Evolutionary conservation across 2,113 vertebrate species (phyloP), one percentile per base, ranked within the genome.

Genomic region (Saimiri boliviensis): DNA sequence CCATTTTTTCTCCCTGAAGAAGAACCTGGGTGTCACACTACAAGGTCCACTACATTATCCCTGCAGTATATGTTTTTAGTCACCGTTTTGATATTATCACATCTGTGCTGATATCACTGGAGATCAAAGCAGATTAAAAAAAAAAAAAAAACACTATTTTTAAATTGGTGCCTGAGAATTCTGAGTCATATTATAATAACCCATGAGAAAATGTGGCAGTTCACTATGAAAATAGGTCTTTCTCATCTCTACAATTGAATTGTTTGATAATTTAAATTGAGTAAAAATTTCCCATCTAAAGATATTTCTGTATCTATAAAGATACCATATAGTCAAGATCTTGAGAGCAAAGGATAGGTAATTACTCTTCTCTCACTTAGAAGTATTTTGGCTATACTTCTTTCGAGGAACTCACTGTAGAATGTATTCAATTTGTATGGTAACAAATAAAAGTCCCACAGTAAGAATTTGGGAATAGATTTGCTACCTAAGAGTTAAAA

Each of bases 91-190:
- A 47, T 86, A 42, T 89, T 2, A 0, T 90, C 95, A 94, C 97
- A 91, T 58, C 76, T 94, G 68, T 93, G 93, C 92, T 81, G 73
- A 96, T 95, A 90, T 45, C 86, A 94, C 37, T n/a, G 52, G 54
- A 89, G 97, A 77, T 86, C 86, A 97, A 95, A 97, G 96, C n/a
- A 94, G 68, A 73, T 92, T 96, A 2, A 83, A 97, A 92, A 94
- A 97, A 63, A 47, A 47, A 7, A 6, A 45, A 45, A 52, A 52
- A 5, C 10, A 25, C 56, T 66, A 91, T 71, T 45, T 95, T 94
- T 42, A 96, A 93, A 92, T 45, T 81, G 42, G 71, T 83, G 91
- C 93, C 54, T 96, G 40, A 92, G 96, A 95, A 74, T 66, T 60
- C n/a, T 73, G 4, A 71, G 37, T 58, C 66, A 82, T 56, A 37